A percentile compares a stretch with the other conserved stretches of the same genome.
These are phyloP conservation scores for Scaptomyza hsui DNA, from an alignment of 1,140 invertebrate species.

Conservation along the genomic window DNA sequence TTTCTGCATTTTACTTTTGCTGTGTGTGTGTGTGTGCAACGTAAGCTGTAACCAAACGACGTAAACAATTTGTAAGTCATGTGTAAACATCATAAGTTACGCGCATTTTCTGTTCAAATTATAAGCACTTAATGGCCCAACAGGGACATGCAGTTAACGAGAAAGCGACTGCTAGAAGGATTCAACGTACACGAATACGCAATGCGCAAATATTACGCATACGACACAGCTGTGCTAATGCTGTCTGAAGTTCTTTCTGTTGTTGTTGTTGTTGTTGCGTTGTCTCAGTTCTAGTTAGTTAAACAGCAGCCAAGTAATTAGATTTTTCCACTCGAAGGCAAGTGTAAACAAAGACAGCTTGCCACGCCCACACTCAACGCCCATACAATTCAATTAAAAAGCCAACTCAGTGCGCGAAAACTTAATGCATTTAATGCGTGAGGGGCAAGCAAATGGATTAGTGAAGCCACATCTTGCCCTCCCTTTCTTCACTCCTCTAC, in stretches of 20 bases:
- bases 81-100: slow-evolving; percentile 82
- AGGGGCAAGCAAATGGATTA: slow-evolving; percentile 76
- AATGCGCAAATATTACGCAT: slow-evolving; percentile 69
- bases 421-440: slow-evolving; percentile 81
- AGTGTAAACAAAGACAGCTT: slow-evolving; percentile 67
- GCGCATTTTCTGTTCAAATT: slow-evolving; percentile 78
- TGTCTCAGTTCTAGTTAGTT: slow-evolving; percentile 54
- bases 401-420: slow-evolving; percentile 41
- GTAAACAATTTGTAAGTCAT: slow-evolving; percentile 82
- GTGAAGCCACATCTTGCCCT: slow-evolving; percentile 6
- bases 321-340: slow-evolving; percentile 73
- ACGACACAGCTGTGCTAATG: slow-evolving; percentile 55
- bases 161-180: background rate
- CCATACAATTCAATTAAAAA: slow-evolving; percentile 80
- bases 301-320: slow-evolving; percentile 78
- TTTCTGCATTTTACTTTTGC: background rate
- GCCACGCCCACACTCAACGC: slow-evolving; percentile 15
- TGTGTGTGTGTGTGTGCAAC: slow-evolving; percentile 10
- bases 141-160: slow-evolving; percentile 18
- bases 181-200: slow-evolving; percentile 25
- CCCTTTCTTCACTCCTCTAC: slow-evolving; percentile 1
- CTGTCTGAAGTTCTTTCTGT: slow-evolving; percentile 25
- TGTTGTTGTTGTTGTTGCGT: slow-evolving; percentile 10
- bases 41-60: slow-evolving; percentile 64
- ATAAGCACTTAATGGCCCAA: slow-evolving; percentile 79